Evolutionary conservation across 2,113 vertebrate species (phyloP).

Genomic region (Poeciliopsis turrubarensis): DNA sequence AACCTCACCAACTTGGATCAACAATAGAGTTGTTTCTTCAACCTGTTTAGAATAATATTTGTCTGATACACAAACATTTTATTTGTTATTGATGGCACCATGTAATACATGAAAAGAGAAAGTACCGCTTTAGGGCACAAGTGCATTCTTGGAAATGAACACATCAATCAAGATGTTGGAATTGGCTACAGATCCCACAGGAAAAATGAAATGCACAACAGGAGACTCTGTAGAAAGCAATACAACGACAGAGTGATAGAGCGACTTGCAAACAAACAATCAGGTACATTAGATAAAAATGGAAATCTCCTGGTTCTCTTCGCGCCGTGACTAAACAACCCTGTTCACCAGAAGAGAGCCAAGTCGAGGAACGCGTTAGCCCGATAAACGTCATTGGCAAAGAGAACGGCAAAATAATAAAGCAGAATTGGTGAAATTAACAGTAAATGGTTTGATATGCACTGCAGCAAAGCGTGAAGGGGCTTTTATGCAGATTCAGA

Average conservation of each 20-base stretch:
- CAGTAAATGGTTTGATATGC: slow-evolving; percentile 27
- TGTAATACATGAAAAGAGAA: slow-evolving; percentile 30
- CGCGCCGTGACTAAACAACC: slow-evolving; percentile 41
- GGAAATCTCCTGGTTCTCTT: slow-evolving; percentile 46
- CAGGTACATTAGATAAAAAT: slow-evolving; percentile 47
- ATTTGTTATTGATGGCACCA: slow-evolving; percentile 53
- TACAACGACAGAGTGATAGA: slow-evolving; percentile 50
- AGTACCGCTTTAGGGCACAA: slow-evolving; percentile 60
- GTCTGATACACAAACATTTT: slow-evolving; percentile 30
- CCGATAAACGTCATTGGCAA: slow-evolving; percentile 30
- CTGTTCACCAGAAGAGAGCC: slow-evolving; percentile 38
- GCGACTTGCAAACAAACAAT: slow-evolving; percentile 40
- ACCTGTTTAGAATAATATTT: slow-evolving; percentile 65
- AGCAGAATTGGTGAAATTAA: slow-evolving; percentile 41
- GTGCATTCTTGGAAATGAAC: slow-evolving; percentile 54
- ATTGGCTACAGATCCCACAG: slow-evolving; percentile 62
- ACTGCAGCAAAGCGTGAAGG: neutral
- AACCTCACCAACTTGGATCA: slow-evolving; percentile 14
- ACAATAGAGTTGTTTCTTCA: slow-evolving; percentile 51
- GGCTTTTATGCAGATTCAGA: slow-evolving; percentile 8
- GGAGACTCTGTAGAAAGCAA: slow-evolving; percentile 34
- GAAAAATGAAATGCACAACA: slow-evolving; percentile 59
- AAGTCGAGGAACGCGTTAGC: slow-evolving; percentile 3
- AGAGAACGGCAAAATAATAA: slow-evolving; percentile 44
- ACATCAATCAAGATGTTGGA: slow-evolving; percentile 66